Percentiles rank a stretch among this genome's conserved stretches.
phyloP scores from a whole-genome alignment of 2,888 invertebrate species.

The Ommatoiulus sabulosus region DNA sequence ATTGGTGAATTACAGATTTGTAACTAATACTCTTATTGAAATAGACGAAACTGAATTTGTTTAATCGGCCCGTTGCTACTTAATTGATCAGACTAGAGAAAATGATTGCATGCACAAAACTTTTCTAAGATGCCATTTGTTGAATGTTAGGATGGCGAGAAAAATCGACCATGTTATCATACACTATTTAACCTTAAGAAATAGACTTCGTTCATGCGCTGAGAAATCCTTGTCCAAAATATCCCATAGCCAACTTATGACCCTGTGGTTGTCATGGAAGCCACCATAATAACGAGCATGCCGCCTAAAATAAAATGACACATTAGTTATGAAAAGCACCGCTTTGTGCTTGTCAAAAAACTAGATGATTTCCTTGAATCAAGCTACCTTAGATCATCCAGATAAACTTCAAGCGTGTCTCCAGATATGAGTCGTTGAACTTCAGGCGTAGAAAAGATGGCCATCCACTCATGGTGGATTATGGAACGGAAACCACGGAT shows the following conservation, averaged over 20 bases:
- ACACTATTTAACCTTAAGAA: conserved; percentile 78
- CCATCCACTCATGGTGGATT: conserved; percentile 94
- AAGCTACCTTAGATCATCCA: conserved; percentile 70
- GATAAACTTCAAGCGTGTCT: conserved; percentile 92
- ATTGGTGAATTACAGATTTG: no score
- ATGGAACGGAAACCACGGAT: conserved; percentile 96
- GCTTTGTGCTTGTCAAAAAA: neutral
- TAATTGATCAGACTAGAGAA: no score
- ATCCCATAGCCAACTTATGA: conserved; percentile 99
- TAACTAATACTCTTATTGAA: no score
- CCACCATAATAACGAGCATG: conserved; percentile 99
- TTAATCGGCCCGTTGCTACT: no score
- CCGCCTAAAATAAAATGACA: conserved; percentile 69
- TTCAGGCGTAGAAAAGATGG: conserved; percentile 95
- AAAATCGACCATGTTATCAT: neutral
- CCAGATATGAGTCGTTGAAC: conserved; percentile 95
- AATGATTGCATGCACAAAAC: no score
- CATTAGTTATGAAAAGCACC: no score
- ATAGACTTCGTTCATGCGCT: conserved; percentile 90
- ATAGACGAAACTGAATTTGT: no score
- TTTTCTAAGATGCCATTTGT: no score
- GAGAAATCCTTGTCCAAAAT: conserved; percentile 94
- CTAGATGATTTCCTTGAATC: neutral
- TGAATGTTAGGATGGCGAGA: neutral
- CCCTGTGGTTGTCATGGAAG: conserved; percentile 97